Evolutionary conservation across 2,888 invertebrate genomes (phyloP).

Genomic region (Drosophila subsilvestris): DNA sequence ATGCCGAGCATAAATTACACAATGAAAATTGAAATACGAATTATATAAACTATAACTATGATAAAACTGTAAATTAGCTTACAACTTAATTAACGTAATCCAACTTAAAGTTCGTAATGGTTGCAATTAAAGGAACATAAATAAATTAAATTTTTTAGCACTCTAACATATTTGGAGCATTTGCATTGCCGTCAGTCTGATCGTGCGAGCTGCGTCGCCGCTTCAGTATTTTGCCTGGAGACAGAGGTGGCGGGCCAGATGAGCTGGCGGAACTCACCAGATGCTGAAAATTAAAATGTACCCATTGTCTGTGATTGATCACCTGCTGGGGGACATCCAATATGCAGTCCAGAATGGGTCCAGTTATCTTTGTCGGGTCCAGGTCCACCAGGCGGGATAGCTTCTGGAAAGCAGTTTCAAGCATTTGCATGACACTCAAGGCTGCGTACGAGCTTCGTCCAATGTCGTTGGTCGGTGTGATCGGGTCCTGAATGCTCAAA

Average conservation of each 20-base stretch:
- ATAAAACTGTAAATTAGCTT: conserved; percentile 8
- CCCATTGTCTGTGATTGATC: conserved; percentile 62
- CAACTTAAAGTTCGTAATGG: conserved; percentile 2
- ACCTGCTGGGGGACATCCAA: conserved; percentile 50
- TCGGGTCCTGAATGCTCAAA: conserved; percentile 68
- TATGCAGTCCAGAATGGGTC: conserved; percentile 53
- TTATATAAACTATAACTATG: neutral
- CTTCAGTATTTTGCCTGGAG: neutral
- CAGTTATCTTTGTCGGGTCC: conserved; percentile 48
- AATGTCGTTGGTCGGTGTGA: conserved; percentile 66
- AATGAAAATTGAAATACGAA: neutral
- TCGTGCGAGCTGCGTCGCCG: conserved; percentile 6
- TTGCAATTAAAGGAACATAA: neutral
- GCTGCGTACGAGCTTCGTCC: conserved; percentile 64
- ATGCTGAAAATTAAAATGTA: conserved; percentile 50
- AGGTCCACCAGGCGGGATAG: conserved; percentile 62
- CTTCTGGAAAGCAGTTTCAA: conserved; percentile 52
- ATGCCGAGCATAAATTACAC: conserved; percentile 23
- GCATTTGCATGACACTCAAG: conserved; percentile 52
- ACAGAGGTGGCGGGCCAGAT: neutral
- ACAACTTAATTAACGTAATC: neutral
- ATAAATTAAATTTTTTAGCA: neutral
- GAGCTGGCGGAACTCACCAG: conserved; percentile 12
- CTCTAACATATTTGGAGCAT: conserved; percentile 6
- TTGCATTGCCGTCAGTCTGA: neutral